Base-by-base conservation (phyloP, 2,113 vertebrate species). In the Hassar affinis region DNA sequence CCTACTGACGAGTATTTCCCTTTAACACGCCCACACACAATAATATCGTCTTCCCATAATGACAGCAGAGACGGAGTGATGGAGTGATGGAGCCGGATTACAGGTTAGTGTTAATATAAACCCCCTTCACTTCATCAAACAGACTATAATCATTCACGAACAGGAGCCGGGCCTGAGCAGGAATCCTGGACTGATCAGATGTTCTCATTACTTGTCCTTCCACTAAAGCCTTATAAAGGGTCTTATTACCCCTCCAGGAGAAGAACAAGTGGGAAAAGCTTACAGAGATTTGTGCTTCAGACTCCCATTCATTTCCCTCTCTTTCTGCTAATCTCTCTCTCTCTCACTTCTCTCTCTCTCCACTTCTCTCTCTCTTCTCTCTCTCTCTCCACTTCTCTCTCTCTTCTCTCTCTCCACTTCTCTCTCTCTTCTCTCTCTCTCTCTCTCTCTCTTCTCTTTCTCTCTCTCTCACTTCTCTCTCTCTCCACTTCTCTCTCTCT, bases 401-500 rank as follows among this genome's bases (percentile, higher is more conserved):
- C 89, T 81, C 84, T n/a, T 82, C 86, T 64, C 35, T 86, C 82
- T 78, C 90, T 80, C 85, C n/a, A n/a, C n/a, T n/a, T n/a, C n/a
- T n/a, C n/a, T n/a, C n/a, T n/a, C n/a, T n/a, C n/a, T n/a, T 45
- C 35, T 76, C 35, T 87, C 82, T 81, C 89, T 81, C 84, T 82
- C 86, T 64, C 35, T 86, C 82, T 78, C 90, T 80, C 85, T 45
- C 35, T n/a, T 76, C 35, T 87, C 82, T 81, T 88, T 81, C 84
- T 82, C 86, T 64, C 35, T 86, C 82, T 78, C 90, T 80, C 85
- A 83, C 86, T n/a, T 45, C 35, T 76, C 35, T 87, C 82, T 81
- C 89, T 81, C 84, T 82, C 86, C n/a, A n/a, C n/a, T n/a, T 64
- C 35, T 86, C 82, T 78, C 90, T 80, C 85, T 45, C 35, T 76